Percentiles rank a stretch among this genome's conserved stretches.
These are phyloP conservation scores for Corticium candelabrum DNA, from an alignment of 37 sponge, comb jelly and placozoan species.

Conservation along the genomic window DNA sequence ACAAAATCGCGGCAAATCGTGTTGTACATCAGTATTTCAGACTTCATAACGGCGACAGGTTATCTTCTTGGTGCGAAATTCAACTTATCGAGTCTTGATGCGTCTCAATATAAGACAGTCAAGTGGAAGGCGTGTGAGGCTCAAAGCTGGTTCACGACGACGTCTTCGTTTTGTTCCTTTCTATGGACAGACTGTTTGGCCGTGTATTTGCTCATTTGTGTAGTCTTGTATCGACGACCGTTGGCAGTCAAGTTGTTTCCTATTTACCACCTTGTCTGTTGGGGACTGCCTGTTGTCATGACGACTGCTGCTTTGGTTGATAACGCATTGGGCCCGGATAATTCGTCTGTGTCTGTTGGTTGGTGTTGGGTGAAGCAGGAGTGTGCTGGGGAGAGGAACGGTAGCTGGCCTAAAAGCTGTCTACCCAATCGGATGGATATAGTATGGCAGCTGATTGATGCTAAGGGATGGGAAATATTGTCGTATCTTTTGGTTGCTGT, in stretches of 20 bases:
- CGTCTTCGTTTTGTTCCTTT: slow-evolving; percentile 33
- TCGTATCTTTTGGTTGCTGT: not conserved
- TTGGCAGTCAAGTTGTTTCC: slow-evolving; percentile 10
- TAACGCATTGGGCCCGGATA: not conserved
- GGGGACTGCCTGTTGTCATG: slow-evolving; percentile 43
- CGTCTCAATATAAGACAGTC: not conserved
- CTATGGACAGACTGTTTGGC: slow-evolving; percentile 49
- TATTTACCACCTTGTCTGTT: slow-evolving; percentile 31
- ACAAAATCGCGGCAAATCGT: slow-evolving; percentile 37
- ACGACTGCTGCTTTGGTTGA: not conserved
- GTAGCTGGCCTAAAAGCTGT: not conserved
- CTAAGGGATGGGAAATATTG: not conserved
- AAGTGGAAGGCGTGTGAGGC: slow-evolving; percentile 15
- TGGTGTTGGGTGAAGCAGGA: not conserved
- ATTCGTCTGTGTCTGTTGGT: not conserved
- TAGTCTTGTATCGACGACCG: slow-evolving; percentile 16
- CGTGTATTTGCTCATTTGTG: slow-evolving; percentile 34
- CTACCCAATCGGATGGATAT: not conserved
- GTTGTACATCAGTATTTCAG: slow-evolving; percentile 42
- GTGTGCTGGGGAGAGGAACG: not conserved
- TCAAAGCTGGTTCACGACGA: slow-evolving; percentile 39
- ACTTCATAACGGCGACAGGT: slow-evolving; percentile 45
- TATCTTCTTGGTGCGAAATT: slow-evolving; percentile 38
- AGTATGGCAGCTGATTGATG: not conserved
- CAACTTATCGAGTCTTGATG: not conserved